Base-by-base conservation (phyloP, 2,797 vertebrate genomes). In the Labroides dimidiatus region DNA sequence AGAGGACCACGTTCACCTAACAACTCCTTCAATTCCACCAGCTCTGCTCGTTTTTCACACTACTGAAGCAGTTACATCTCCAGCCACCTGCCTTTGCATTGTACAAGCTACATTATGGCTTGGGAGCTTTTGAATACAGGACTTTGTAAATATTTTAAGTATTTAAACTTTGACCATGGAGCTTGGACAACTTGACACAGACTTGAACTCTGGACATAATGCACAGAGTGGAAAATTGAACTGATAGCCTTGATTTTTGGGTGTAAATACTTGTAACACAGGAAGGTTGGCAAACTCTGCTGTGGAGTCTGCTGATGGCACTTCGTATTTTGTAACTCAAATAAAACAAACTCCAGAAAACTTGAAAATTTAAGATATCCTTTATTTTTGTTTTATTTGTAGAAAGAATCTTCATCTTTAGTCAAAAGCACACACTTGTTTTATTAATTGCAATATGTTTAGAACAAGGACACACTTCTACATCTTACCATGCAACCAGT, bases 131-230 rank as follows among this genome's bases (percentile, higher is more conserved):
- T 93, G 94, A 93, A 92, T 93, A 94, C 91, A 90, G 95, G 94
- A 96, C 95, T 92, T 90, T 96, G 95, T 97, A 97, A 91, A 95
- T 96, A 98, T 98, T 95, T 98, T 95, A 96, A 95, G 97, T 97
- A 97, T 96, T 97, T 96, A 96, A 95, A 88, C 82, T 80, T 80
- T 80, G 84, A 84, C 73, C 75, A 78, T 81, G 82, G 78, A 89
- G 82, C 88, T 78, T 77, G 82, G 88, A 87, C 67, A 86, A 68
- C 78, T 76, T 75, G 72, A 87, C 74, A 74, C 81, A 87, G 82
- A 91, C 81, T 78, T 84, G 73, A 80, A 82, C 75, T 87, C 83
- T 83, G 88, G 87, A 90, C 62, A 59, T 69, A 74, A 84, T 48
- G 47, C 86, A 78, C 1, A 73, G 67, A 75, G 78, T 85, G 86